A percentile compares a stretch with the other conserved stretches of the same genome.
Evolutionary conservation across 2,113 vertebrate species (phyloP).

Genomic region (Micronycteris hirsuta): DNA sequence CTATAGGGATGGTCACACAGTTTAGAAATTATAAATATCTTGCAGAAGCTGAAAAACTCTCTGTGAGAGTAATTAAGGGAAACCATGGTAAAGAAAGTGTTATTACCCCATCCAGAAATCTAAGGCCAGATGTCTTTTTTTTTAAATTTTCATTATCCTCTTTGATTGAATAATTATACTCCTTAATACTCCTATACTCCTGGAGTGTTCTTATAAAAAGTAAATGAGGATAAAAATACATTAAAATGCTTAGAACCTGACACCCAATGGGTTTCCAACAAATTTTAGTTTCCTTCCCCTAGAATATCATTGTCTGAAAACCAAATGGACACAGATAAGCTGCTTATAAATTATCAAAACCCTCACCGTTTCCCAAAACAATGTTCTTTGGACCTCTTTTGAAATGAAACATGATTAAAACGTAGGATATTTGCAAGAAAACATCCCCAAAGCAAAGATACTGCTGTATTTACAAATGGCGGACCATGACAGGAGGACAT

Average conservation of each 20-base stretch:
- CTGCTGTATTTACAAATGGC: background rate
- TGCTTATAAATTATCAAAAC: background rate
- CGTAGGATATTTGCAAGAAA: background rate
- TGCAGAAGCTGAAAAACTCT: background rate
- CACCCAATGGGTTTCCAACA: background rate
- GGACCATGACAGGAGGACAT: background rate
- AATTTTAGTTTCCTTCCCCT: background rate
- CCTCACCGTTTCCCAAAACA: background rate
- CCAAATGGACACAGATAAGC: background rate
- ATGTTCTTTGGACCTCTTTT: background rate
- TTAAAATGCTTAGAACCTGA: background rate
- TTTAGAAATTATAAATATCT: conserved; percentile 22
- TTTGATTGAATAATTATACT: conserved; percentile 13
- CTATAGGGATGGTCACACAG: background rate
- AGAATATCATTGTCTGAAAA: background rate
- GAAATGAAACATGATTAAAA: background rate
- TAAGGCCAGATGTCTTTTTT: background rate
- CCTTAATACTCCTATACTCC: background rate
- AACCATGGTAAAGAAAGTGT: background rate
- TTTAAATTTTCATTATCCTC: background rate
- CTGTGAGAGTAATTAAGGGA: conserved; percentile 25
- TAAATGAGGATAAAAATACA: conserved; percentile 14
- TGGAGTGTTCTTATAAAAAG: conserved; percentile 8
- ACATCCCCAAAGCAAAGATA: background rate
- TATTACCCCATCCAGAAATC: background rate